phyloP scores from a whole-genome alignment of 2,888 invertebrate genomes.

The Mesopsocus fuscifrons region DNA sequence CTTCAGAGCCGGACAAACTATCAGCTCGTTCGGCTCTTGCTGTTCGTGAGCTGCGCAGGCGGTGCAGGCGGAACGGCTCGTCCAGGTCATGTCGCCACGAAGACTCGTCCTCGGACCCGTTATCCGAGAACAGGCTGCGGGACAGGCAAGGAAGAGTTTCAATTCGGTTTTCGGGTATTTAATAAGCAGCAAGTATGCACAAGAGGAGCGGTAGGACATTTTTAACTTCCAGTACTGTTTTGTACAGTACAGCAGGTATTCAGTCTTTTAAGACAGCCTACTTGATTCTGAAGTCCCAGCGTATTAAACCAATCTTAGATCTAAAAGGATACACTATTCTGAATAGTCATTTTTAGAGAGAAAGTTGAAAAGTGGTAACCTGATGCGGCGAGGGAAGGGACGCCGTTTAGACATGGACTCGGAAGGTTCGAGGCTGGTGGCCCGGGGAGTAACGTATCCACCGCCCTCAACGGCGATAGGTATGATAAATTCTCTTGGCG shows the following conservation, averaged over 20 bases:
- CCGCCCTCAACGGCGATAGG: constrained; percentile 87
- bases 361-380: too few relatives aligned
- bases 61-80: constrained; percentile 11
- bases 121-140: constrained; percentile 42
- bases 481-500: constrained; percentile 78
- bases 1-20: constrained; percentile 62
- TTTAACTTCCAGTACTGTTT: too few relatives aligned
- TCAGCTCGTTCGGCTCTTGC: constrained; percentile 53
- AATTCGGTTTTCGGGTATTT: too few relatives aligned
- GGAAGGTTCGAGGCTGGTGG: constrained; percentile 54
- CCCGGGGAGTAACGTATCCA: constrained; percentile 59
- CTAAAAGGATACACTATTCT: too few relatives aligned
- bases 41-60: constrained; percentile 41
- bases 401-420: constrained; percentile 31
- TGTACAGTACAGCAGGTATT: too few relatives aligned
- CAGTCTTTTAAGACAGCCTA: too few relatives aligned
- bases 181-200: not conserved
- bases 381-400: constrained; percentile 43
- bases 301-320: too few relatives aligned
- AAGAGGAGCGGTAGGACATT: too few relatives aligned
- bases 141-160: constrained; percentile 20
- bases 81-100: constrained; percentile 26
- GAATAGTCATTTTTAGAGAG: too few relatives aligned
- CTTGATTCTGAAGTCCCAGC: too few relatives aligned
- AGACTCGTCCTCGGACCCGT: constrained; percentile 44